phyloP scores from a whole-genome alignment of 2,113 vertebrate species.

The Mungos mungo region DNA sequence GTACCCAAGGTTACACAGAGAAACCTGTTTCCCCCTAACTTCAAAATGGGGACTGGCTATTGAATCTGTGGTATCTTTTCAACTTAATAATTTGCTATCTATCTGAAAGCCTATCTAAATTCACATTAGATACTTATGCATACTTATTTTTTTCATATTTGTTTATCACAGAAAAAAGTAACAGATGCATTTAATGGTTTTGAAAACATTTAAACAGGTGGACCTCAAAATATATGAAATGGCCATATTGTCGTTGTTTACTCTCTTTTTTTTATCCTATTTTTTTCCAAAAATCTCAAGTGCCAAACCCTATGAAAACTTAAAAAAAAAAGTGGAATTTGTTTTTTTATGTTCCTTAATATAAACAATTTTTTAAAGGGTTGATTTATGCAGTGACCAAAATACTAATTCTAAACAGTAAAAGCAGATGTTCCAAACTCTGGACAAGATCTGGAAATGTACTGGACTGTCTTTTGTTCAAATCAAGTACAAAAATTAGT shows the following conservation, averaged over 20 bases:
- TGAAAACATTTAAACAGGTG: constrained; percentile 61
- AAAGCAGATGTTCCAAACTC: background rate
- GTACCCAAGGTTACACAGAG: background rate
- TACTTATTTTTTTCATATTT: constrained; percentile 13
- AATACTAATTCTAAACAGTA: background rate
- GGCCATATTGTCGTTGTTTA: constrained; percentile 46
- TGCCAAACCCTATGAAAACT: background rate
- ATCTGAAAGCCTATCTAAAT: background rate
- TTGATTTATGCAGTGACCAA: constrained; percentile 14
- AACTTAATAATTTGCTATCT: background rate
- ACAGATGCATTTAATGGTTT: constrained; percentile 25
- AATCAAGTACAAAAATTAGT: background rate
- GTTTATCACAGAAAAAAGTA: constrained; percentile 35
- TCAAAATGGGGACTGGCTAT: background rate
- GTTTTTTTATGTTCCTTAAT: constrained; percentile 7
- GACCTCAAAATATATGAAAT: constrained; percentile 30
- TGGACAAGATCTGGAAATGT: background rate
- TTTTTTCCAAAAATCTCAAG: constrained; percentile 39
- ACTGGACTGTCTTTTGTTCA: background rate
- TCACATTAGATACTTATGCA: background rate
- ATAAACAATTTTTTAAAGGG: background rate
- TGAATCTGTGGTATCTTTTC: background rate
- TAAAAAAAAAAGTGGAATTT: background rate
- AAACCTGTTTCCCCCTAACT: background rate
- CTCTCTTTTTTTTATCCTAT: background rate